Evolutionary conservation across 2,113 vertebrate species (phyloP), one percentile per base, ranked within the genome.

Genomic region (Terrapene triunguis): DNA sequence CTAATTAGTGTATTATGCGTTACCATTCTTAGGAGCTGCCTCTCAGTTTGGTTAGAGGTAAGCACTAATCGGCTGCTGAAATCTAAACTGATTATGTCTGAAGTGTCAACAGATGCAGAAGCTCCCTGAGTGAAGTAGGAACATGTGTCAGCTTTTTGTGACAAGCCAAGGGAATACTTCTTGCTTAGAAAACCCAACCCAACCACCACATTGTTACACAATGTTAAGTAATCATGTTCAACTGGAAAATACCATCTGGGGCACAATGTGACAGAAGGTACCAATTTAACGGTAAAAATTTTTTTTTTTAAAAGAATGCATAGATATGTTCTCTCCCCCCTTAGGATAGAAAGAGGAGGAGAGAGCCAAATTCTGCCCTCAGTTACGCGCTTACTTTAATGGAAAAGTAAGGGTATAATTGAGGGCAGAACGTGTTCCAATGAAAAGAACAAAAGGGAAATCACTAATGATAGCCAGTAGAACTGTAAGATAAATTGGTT

Each of bases 81-180:
- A 98, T 98, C 97, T 98, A 98, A 98, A 98, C 97, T 97, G 98
- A 98, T 98, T 98, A 98, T 96, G 97, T 97, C 97, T 98, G 97
- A 98, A 98, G 97, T 97, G 97, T 96, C 96, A 95, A 98, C 97
- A 98, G 97, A 98, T 97, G 97, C 94, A 97, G 92, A 96, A 76
- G 92, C 76, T 95, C 94, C 95, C 95, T 2, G 32, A 93, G 92
- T 94, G 94, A 98, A 97, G 97, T 91, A 98, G 4, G 78, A 98
- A 98, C 96, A 94, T 94, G 97, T 95, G 94, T 97, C 96, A 95
- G 84, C 92, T 97, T 97, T 97, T 82, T 55, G 65, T 76, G 87
- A 97, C 93, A 90, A 97, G 91, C 89, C 80, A 93, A 91, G 91
- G 95, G 93, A 97, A 97, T 88, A 95, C 10, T 92, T 87, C 84